Percentiles rank a stretch among this genome's conserved stretches.
These are phyloP conservation scores for Pseudomugil gertrudae DNA, from an alignment of 2,797 vertebrate genomes.

Conservation along the genomic window DNA sequence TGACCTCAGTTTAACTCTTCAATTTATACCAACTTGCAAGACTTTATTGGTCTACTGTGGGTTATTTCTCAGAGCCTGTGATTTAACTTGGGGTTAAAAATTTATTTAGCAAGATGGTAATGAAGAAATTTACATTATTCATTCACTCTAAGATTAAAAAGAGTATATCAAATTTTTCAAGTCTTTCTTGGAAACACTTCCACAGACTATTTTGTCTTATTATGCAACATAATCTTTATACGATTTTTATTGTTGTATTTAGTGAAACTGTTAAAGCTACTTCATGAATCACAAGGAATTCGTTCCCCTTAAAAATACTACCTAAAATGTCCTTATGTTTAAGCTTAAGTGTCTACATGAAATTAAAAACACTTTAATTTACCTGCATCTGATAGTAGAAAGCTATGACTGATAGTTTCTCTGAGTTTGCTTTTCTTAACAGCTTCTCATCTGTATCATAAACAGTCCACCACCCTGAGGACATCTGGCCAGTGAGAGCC, in stretches of 20 bases:
- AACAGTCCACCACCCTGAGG: constrained; percentile 37
- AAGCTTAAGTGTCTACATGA: not conserved
- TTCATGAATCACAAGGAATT: constrained; percentile 18
- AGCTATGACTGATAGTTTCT: constrained; percentile 25
- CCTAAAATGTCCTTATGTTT: constrained; percentile 7
- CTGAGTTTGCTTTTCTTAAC: constrained; percentile 33
- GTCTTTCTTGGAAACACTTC: constrained; percentile 32
- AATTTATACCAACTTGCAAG: constrained; percentile 30
- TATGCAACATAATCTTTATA: constrained; percentile 34
- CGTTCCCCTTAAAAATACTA: not conserved
- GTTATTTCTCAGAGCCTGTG: constrained; percentile 37
- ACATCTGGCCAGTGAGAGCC: constrained; percentile 52
- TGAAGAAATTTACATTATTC: constrained; percentile 69
- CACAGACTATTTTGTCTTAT: constrained; percentile 51
- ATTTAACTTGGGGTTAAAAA: constrained; percentile 66
- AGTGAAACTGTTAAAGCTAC: constrained; percentile 28
- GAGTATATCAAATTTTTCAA: constrained; percentile 57
- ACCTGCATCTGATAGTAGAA: constrained; percentile 15
- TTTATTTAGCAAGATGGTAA: constrained; percentile 60
- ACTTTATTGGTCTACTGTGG: constrained; percentile 17
- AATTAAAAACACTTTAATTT: constrained; percentile 14
- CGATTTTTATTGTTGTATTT: constrained; percentile 32
- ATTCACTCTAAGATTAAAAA: constrained; percentile 68
- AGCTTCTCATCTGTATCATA: constrained; percentile 36
- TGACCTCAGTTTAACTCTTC: constrained; percentile 62